Conservation (phyloP, 2,113 vertebrate genomes). For the Thomomys bottae region DNA sequence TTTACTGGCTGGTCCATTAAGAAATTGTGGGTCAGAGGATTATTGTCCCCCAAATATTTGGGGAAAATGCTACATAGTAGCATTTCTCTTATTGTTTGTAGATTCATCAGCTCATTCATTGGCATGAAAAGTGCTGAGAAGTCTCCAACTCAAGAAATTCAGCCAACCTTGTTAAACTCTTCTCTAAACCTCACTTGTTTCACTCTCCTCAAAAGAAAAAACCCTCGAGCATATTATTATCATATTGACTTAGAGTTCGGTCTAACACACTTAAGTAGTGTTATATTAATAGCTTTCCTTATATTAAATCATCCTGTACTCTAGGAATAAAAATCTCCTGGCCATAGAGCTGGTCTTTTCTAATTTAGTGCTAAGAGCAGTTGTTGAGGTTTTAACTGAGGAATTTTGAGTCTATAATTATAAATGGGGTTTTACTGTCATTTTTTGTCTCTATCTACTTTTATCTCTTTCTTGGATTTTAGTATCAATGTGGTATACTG, state of each 20-base stretch:
- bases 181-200: background rate
- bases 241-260: background rate
- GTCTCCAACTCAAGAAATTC: background rate
- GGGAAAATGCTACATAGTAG: background rate
- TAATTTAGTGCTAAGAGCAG: background rate
- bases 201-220: background rate
- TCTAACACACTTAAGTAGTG: background rate
- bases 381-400: slow-evolving; percentile 29
- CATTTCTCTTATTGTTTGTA: background rate
- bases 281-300: background rate
- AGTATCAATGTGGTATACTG: background rate
- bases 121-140: slow-evolving; percentile 28
- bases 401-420: slow-evolving; percentile 30
- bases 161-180: background rate
- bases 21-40: background rate
- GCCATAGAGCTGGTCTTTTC: background rate
- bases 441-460: background rate
- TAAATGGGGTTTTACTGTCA: background rate
- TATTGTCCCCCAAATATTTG: slow-evolving; percentile 12
- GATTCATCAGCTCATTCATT: background rate
- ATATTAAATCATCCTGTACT: slow-evolving; percentile 12
- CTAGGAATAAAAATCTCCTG: background rate
- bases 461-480: slow-evolving; percentile 31
- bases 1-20: background rate
- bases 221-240: too few species aligned